These are phyloP conservation scores for Sminthurinus aureus DNA, from an alignment of 2,888 invertebrate genomes.

Conservation along the genomic window DNA sequence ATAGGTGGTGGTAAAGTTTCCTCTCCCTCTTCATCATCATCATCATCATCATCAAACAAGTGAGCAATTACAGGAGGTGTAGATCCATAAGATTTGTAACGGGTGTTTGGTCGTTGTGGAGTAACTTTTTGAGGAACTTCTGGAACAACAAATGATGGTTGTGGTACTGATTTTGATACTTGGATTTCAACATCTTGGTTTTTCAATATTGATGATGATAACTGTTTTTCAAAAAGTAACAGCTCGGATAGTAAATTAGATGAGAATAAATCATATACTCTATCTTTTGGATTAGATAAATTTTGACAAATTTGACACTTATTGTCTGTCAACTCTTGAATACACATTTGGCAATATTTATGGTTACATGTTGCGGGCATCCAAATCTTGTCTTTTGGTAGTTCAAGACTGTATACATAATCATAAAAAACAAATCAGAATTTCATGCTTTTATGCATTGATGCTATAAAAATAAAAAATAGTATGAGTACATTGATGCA, in stretches of 20 bases:
- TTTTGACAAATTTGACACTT: conserved; percentile 24
- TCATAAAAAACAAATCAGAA: not conserved
- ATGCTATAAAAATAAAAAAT: not conserved
- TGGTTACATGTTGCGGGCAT: conserved; percentile 25
- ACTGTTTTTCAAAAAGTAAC: not conserved
- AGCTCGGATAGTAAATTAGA: conserved; percentile 13
- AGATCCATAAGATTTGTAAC: not conserved
- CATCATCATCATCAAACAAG: conserved; percentile 6
- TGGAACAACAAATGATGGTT: too few relatives aligned
- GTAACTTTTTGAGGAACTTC: too few relatives aligned
- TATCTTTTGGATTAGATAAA: not conserved
- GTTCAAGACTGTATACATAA: conserved; percentile 16
- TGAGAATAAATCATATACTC: conserved; percentile 19
- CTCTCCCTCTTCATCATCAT: conserved; percentile 1
- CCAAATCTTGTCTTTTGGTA: conserved; percentile 29
- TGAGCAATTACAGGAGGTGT: not conserved
- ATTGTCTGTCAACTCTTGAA: conserved; percentile 6
- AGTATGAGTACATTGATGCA: too few relatives aligned
- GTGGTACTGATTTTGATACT: too few relatives aligned
- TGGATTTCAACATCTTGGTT: too few relatives aligned
- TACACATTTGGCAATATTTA: conserved; percentile 31
- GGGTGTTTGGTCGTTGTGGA: too few relatives aligned
- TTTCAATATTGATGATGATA: not conserved
- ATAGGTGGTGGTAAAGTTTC: not conserved
- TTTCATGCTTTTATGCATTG: not conserved